phyloP scores from a whole-genome alignment of 1,140 invertebrate species.

The Atopsyche davidsoni region DNA sequence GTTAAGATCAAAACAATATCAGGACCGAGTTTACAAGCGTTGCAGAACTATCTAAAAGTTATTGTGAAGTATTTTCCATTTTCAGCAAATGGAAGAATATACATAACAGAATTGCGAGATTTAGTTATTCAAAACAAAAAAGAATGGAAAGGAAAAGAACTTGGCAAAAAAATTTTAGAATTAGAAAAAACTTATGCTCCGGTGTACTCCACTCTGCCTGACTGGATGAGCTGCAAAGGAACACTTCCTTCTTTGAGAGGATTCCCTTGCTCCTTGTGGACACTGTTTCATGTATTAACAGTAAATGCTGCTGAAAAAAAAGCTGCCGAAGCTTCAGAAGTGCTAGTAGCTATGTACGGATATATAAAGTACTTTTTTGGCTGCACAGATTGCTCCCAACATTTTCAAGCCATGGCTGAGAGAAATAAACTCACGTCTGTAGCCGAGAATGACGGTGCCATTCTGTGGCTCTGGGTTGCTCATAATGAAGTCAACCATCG shows the following conservation, averaged over 20 bases:
- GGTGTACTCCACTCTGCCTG: conserved; percentile 52
- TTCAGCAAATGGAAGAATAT: conserved; percentile 55
- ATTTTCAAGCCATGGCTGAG: conserved; percentile 78
- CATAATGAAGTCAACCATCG: conserved; percentile 93
- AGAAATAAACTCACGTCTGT: conserved; percentile 63
- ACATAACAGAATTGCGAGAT: conserved; percentile 53
- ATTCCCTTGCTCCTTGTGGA: conserved; percentile 96
- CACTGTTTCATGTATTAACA: conserved; percentile 87
- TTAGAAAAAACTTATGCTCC: conserved; percentile 48
- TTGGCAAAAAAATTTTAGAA: conserved; percentile 48
- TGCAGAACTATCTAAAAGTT: conserved; percentile 66
- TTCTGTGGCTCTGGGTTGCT: conserved; percentile 91
- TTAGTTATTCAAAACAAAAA: conserved; percentile 40
- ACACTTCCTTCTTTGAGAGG: conserved; percentile 68
- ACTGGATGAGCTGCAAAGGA: conserved; percentile 81
- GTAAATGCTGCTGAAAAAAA: conserved; percentile 62
- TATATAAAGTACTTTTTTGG: conserved; percentile 94
- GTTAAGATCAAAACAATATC: conserved; percentile 59
- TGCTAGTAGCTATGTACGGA: conserved; percentile 76
- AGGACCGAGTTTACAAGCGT: conserved; percentile 62
- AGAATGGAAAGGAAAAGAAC: conserved; percentile 52
- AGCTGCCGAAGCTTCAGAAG: conserved; percentile 52
- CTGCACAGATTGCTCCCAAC: conserved; percentile 81
- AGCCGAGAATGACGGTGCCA: conserved; percentile 61
- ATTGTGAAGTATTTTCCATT: conserved; percentile 70